phyloP scores from a whole-genome alignment of 2,113 vertebrate species.

The Apistogramma diplotaenia region DNA sequence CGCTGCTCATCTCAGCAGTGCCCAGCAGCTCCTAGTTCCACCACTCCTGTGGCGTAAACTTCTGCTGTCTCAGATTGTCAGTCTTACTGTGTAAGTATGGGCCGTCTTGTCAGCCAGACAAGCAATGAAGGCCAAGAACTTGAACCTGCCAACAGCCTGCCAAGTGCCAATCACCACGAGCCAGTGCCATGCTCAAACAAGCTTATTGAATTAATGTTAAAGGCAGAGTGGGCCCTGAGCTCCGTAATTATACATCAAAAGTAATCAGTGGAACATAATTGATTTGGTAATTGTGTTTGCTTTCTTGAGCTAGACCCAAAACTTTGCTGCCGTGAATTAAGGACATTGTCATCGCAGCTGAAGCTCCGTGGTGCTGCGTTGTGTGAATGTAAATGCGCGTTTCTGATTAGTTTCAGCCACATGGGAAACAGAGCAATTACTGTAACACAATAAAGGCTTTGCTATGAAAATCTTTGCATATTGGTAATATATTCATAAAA shows the following conservation, averaged over 20 bases:
- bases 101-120: conserved; percentile 4
- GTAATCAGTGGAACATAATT: conserved; percentile 71
- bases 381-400: conserved; percentile 15
- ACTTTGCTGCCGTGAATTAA: conserved; percentile 49
- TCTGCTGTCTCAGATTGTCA: background rate
- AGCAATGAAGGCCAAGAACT: background rate
- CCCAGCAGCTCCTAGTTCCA: background rate
- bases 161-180: conserved; percentile 45
- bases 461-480: background rate
- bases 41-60: background rate
- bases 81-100: background rate
- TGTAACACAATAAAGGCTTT: background rate
- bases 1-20: background rate
- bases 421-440: background rate
- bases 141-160: conserved; percentile 53
- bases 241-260: conserved; percentile 71
- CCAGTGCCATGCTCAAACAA: conserved; percentile 49
- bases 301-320: conserved; percentile 59
- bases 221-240: conserved; percentile 49
- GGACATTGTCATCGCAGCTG: conserved; percentile 30
- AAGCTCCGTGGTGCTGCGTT: conserved; percentile 23
- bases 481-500: background rate
- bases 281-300: conserved; percentile 74
- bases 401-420: background rate
- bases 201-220: conserved; percentile 71